A percentile compares a stretch with the other conserved stretches of the same genome.
These are phyloP conservation scores for Pseudochaenichthys georgianus DNA, from an alignment of 2,797 vertebrate genomes.

Conservation along the genomic window DNA sequence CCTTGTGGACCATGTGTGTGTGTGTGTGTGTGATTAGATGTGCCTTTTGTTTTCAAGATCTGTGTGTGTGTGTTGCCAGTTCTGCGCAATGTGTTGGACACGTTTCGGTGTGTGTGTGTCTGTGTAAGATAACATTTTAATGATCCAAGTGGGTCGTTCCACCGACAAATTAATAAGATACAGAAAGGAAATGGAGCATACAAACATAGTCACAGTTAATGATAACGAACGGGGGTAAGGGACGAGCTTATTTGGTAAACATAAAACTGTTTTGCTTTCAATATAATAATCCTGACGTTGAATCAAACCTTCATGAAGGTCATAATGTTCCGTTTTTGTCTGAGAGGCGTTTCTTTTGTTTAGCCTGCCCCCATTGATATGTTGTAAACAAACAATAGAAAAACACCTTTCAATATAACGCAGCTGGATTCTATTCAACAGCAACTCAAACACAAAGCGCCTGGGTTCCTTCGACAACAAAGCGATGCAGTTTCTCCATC, in stretches of 20 bases:
- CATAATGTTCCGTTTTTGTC: background rate
- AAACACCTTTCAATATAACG: too few relatives aligned
- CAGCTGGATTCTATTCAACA: too few relatives aligned
- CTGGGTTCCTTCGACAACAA: too few relatives aligned
- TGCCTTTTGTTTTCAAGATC: conserved; percentile 62
- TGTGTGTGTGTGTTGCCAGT: conserved; percentile 27
- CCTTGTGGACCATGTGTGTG: conserved; percentile 38
- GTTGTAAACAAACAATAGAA: background rate
- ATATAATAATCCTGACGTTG: background rate
- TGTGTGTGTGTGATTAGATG: conserved; percentile 52
- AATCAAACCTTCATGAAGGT: background rate
- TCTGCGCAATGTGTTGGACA: conserved; percentile 21
- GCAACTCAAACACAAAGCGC: too few relatives aligned
- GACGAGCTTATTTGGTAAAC: background rate
- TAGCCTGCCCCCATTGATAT: background rate
- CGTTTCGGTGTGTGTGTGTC: background rate
- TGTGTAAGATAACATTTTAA: conserved; percentile 32
- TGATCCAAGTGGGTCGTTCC: conserved; percentile 35
- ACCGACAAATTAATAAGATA: conserved; percentile 30
- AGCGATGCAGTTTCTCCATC: too few relatives aligned
- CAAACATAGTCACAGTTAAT: background rate
- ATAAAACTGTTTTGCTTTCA: background rate
- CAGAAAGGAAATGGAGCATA: conserved; percentile 7
- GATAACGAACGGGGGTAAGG: background rate
- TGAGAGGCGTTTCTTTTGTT: background rate